Conservation (phyloP, 1,140 invertebrate species). For the Camponotus floridanus region DNA sequence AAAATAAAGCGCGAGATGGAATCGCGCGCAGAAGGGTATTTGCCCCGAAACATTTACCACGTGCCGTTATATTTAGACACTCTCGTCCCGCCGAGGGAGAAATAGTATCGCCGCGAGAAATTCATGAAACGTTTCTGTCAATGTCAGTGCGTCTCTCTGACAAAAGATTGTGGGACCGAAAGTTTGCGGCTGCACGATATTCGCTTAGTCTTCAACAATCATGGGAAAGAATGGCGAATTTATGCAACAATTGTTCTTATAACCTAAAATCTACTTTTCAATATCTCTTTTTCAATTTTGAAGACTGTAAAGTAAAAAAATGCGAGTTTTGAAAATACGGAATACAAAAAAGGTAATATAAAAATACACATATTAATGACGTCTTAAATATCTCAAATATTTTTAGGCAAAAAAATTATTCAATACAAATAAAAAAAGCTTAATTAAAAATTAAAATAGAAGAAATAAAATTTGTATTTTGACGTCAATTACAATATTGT, state of each 20-base stretch:
- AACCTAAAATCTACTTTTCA: not conserved
- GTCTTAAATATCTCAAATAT: not conserved
- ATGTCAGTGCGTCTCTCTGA: constrained; percentile 31
- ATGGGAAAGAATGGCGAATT: not conserved
- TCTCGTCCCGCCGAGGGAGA: constrained; percentile 7
- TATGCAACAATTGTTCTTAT: not conserved
- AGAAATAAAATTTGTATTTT: not conserved
- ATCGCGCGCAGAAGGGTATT: constrained; percentile 37
- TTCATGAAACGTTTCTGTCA: constrained; percentile 50
- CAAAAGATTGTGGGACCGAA: constrained; percentile 5
- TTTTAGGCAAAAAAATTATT: not conserved
- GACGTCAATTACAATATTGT: not conserved
- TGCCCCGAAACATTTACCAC: constrained; percentile 20
- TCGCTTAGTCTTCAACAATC: constrained; percentile 4
- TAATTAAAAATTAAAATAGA: not conserved
- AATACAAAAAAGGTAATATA: not conserved
- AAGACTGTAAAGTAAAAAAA: not conserved
- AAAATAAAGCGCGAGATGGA: constrained; percentile 51
- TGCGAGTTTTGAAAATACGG: not conserved
- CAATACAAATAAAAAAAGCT: not conserved
- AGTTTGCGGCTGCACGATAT: constrained; percentile 26
- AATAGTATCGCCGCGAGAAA: constrained; percentile 39
- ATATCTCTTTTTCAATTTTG: not conserved
- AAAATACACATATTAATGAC: not conserved
- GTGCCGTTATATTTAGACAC: constrained; percentile 59